Conservation (phyloP, 2,888 invertebrate genomes). For the Tupiocoris notatus region DNA sequence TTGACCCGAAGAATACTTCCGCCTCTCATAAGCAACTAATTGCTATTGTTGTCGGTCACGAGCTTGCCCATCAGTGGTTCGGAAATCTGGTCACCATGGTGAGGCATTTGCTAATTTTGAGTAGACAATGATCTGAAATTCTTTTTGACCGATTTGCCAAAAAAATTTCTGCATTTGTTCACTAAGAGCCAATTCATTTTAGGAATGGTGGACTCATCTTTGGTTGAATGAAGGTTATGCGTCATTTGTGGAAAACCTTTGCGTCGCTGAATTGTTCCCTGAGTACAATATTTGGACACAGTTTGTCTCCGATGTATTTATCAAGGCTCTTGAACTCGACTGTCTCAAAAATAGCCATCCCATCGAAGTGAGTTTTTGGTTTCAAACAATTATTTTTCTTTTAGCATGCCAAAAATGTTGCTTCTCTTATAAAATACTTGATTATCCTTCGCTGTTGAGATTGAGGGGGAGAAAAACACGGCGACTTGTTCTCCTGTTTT, state of each 20-base stretch:
- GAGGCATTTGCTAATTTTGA: background rate
- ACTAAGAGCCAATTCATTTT: too few relatives aligned
- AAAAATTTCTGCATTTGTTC: too few relatives aligned
- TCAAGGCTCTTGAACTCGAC: constrained; percentile 81
- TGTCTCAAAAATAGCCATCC: constrained; percentile 90
- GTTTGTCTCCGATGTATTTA: constrained; percentile 86
- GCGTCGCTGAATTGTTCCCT: constrained; percentile 88
- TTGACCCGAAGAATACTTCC: constrained; percentile 88
- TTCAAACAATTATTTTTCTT: background rate
- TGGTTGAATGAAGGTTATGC: constrained; percentile 98
- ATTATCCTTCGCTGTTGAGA: too few relatives aligned
- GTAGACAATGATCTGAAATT: too few relatives aligned
- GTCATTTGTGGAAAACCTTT: constrained; percentile 91
- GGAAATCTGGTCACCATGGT: constrained; percentile 94
- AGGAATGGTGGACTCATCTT: constrained; percentile 93
- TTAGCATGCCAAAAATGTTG: background rate
- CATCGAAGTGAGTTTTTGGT: constrained; percentile 69
- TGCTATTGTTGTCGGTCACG: constrained; percentile 86
- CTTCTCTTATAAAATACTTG: background rate
- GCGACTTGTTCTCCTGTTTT: too few relatives aligned
- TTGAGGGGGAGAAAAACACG: too few relatives aligned
- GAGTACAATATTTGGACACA: constrained; percentile 97
- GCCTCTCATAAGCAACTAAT: constrained; percentile 80
- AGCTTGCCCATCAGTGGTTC: constrained; percentile 97
- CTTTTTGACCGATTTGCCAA: too few relatives aligned